Base-by-base conservation (phyloP, 2,113 vertebrate genomes). In the Seriola dumerili region DNA sequence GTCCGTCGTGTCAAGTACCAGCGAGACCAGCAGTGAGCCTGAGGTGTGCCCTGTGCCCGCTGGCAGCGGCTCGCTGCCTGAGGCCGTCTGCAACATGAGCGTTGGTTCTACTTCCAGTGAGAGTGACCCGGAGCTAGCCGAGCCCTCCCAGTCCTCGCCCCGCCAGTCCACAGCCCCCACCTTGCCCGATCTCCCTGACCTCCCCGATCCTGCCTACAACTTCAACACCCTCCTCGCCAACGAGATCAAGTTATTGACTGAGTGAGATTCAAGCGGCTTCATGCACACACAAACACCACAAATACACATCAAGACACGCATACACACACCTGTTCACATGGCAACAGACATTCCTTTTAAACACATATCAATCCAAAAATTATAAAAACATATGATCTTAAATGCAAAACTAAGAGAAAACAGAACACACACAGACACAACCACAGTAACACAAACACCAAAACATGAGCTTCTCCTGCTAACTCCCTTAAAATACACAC, bases 71-170 rank as follows among this genome's bases (percentile, higher is more conserved):
- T 93, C 93, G 38, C 87, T 95, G 76, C 92, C 95, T 0, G 96
- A 96, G 72, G 95, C 89, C 0, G 92, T 94, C 74, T 97, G 96
- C 84, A 94, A 96, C 92, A 95, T 96, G 95, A 97, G 95, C 72
- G 94, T 95, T 13, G 96, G 96, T 66, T 97, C 97, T 25, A 96
- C 96, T 50, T 97, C 96, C 68, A 97, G 96, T 2, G 96, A 97
- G 92, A 97, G 96, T 32, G 97, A 97, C 86, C 94, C 95, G 1
- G 97, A 97, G 95, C 94, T 96, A 86, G 95, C 91, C 3, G 97
- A 97, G 89, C 86, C 94, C 62, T 94, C 91, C 42, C 95, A 95
- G 72, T 70, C 80, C 9, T 88, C 90, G 2, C 92, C 76, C 17
- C 92, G 88, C 65, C 94, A 94, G 77, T 76, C 78, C 71, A 78